These are phyloP conservation scores for Drosophila erecta DNA, from an alignment of 1,140 invertebrate species.

Conservation along the genomic window DNA sequence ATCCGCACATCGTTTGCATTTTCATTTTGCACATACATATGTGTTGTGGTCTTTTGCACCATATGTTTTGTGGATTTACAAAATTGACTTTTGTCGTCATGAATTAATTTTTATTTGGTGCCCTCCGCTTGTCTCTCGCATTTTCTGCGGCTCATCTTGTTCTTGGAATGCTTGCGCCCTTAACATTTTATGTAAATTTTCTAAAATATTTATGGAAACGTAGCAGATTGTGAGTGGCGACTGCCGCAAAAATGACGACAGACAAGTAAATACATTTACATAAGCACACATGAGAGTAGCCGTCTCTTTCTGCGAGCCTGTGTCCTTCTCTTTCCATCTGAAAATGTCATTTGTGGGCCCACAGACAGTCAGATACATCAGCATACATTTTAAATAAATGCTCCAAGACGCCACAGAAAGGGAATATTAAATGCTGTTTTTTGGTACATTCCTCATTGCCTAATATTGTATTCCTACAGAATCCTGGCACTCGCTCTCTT, in stretches of 20 bases:
- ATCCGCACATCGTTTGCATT: conserved; percentile 69
- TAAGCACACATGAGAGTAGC: conserved; percentile 48
- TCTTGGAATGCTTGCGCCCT: conserved; percentile 34
- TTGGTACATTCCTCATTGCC: conserved; percentile 36
- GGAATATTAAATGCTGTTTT: conserved; percentile 75
- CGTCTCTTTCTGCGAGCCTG: neutral
- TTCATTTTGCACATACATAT: conserved; percentile 49
- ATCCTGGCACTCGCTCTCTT: conserved; percentile 15
- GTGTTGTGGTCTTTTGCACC: conserved; percentile 39
- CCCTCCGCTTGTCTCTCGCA: conserved; percentile 8
- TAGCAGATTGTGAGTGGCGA: conserved; percentile 76
- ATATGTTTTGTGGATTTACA: conserved; percentile 76
- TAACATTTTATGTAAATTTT: conserved; percentile 82
- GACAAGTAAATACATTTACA: conserved; percentile 77
- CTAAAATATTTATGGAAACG: conserved; percentile 82
- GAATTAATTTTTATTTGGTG: conserved; percentile 70
- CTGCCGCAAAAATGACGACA: conserved; percentile 77
- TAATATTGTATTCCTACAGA: conserved; percentile 44
- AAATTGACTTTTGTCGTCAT: conserved; percentile 80
- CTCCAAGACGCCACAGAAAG: conserved; percentile 50
- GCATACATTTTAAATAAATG: conserved; percentile 82
- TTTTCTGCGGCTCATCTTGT: conserved; percentile 37
- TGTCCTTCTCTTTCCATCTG: neutral
- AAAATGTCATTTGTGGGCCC: conserved; percentile 34
- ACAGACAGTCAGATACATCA: conserved; percentile 73